Evolutionary conservation across 2,113 vertebrate genomes (phyloP), one percentile per base, ranked within the genome.

Genomic region (Rattus rattus): DNA sequence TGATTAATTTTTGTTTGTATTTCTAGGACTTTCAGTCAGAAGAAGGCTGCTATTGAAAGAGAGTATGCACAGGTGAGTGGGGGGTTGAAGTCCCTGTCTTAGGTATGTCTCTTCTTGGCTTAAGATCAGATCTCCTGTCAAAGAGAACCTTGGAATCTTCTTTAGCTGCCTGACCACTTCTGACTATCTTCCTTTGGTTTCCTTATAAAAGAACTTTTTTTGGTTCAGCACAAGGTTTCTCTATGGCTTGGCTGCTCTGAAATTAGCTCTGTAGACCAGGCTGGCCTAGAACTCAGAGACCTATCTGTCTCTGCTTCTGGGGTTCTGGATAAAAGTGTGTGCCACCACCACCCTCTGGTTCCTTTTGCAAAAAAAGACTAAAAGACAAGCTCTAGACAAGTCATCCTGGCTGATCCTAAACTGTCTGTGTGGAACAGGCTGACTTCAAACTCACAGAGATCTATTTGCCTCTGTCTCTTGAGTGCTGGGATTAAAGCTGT

Each of bases 11-110:
- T 96, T 90, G 39, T 97, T 92, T 98, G 28, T 88, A 72, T 98
- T 97, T 98, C 98, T 98, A 99, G 99, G 99, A 99, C 99, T 2
- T 99, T 99, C 99, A 99, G 99, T 98, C 99, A 99, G 98, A 99
- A 99, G 98, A 99, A 99, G 98, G 99, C 99, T 95, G 99, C 99
- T 87, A 99, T 99, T 97, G 99, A 99, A 98, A 99, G 99, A 95
- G 99, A 99, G 93, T 99, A 99, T 98, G 99, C 99, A 88, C 99
- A 99, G 99, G 99, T 99, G 99, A 95, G 98, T 63, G n/a, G 92
- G 94, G 90, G 77, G 84, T 75, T 88, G 22, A 61, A 91, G 94
- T 79, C 2, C 4, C n/a, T 47, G 14, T 70, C 5, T 52, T 83
- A 1, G 22, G 1, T 73, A 0, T 54, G 49, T 9, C n/a, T 7